A percentile compares a stretch with the other conserved stretches of the same genome.
These are phyloP conservation scores for Physeter macrocephalus DNA, from an alignment of 2,113 vertebrate genomes.

Conservation along the genomic window DNA sequence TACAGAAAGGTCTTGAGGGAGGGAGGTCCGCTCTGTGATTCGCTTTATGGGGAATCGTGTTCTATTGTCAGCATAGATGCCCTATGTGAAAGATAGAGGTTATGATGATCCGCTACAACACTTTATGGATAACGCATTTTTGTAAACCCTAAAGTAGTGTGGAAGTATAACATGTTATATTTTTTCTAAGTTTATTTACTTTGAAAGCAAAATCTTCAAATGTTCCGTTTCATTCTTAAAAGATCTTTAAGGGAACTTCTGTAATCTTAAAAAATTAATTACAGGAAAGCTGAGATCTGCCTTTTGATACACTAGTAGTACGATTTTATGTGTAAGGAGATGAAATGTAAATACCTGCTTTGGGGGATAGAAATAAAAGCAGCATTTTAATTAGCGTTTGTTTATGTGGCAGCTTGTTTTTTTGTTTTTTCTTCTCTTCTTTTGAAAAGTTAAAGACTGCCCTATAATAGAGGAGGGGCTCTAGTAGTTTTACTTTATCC, in stretches of 20 bases:
- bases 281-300: not conserved
- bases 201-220: not conserved
- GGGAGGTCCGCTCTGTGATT: not conserved
- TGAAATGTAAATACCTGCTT: not conserved
- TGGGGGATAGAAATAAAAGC: not conserved
- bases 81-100: not conserved
- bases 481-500: not conserved
- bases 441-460: not conserved
- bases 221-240: not conserved
- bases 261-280: not conserved
- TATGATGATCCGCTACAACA: not conserved
- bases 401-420: slow-evolving; percentile 25
- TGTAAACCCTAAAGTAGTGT: not conserved
- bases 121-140: not conserved
- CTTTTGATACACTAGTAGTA: not conserved
- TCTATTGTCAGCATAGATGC: not conserved
- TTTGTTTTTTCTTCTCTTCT: not conserved
- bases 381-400: not conserved
- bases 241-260: not conserved
- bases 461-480: not conserved
- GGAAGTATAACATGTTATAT: not conserved
- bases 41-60: not conserved
- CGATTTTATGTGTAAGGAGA: not conserved
- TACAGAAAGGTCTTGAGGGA: not conserved
- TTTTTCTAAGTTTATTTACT: not conserved